A percentile compares a stretch with the other conserved stretches of the same genome.
These are phyloP conservation scores for Brachyhypopomus occidentalis DNA, from an alignment of 2,113 vertebrate species.

Conservation along the genomic window DNA sequence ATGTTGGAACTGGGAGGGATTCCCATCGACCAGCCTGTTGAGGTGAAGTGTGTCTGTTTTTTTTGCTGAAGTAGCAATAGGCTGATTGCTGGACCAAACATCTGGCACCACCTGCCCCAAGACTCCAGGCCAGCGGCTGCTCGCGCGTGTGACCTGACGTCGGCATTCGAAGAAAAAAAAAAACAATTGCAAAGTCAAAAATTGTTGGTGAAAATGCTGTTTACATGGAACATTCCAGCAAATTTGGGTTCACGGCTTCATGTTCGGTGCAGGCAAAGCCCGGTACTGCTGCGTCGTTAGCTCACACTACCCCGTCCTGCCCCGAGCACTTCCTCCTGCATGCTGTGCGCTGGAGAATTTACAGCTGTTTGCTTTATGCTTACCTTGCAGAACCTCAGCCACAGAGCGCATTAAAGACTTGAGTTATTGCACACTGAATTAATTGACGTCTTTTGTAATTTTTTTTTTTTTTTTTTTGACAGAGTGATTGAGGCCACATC, in stretches of 20 bases:
- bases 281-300: neutral
- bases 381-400: constrained; percentile 5
- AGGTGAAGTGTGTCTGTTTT: no score
- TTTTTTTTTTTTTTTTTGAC: constrained; percentile 43
- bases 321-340: neutral
- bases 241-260: neutral
- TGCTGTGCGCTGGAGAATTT: constrained; percentile 26
- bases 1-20: no score
- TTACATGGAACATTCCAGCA: no score
- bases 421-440: constrained; percentile 21
- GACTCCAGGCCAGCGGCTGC: no score
- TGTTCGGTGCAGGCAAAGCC: neutral
- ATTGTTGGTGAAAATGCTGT: neutral
- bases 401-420: constrained; percentile 21
- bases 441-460: constrained; percentile 32
- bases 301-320: neutral
- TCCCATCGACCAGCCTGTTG: no score
- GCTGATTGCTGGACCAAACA: no score
- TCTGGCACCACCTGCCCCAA: no score
- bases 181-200: neutral
- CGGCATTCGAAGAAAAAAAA: no score
- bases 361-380: constrained; percentile 18
- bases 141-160: neutral
- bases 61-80: no score
- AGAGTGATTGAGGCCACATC: constrained; percentile 47